Percentiles rank a stretch among this genome's conserved stretches.
These are phyloP conservation scores for Caenorhabditis inopinata DNA, from an alignment of 1,140 invertebrate genomes.

Conservation along the genomic window DNA sequence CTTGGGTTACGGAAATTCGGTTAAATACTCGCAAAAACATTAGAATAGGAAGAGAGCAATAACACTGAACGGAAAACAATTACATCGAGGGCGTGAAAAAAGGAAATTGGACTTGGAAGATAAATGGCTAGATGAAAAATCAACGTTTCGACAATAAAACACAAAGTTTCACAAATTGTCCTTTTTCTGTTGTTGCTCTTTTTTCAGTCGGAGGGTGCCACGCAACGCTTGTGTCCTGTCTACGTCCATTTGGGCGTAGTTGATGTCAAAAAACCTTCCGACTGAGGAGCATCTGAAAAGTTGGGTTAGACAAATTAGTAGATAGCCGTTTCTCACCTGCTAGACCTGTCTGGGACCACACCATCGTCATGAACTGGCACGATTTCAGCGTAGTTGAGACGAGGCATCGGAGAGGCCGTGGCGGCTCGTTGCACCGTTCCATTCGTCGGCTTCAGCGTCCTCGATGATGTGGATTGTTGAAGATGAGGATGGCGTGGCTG, in stretches of 20 bases:
- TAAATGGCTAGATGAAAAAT: too few relatives aligned
- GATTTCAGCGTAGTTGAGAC: not conserved
- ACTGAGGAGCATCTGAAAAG: not conserved
- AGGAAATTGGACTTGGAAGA: too few relatives aligned
- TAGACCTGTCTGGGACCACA: not conserved
- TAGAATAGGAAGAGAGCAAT: too few relatives aligned
- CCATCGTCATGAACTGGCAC: conserved; percentile 1
- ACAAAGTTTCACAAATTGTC: too few relatives aligned
- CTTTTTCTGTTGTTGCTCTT: not conserved
- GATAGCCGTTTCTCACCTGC: not conserved
- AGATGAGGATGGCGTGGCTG: not conserved
- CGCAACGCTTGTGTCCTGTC: not conserved
- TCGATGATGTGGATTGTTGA: not conserved
- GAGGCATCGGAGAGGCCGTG: not conserved
- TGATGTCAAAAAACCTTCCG: not conserved
- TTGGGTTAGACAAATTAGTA: too few relatives aligned
- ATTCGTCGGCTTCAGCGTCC: not conserved
- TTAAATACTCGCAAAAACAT: too few relatives aligned
- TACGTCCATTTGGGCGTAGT: not conserved
- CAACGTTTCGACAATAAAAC: too few relatives aligned
- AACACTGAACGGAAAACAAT: too few relatives aligned
- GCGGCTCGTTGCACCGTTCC: not conserved
- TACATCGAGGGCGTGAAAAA: too few relatives aligned
- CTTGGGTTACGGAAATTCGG: too few relatives aligned
- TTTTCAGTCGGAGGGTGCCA: not conserved